Percentiles rank a stretch among this genome's conserved stretches.
Evolutionary conservation across 1,140 invertebrate species (phyloP).

Genomic region (Zaprionus davidi): DNA sequence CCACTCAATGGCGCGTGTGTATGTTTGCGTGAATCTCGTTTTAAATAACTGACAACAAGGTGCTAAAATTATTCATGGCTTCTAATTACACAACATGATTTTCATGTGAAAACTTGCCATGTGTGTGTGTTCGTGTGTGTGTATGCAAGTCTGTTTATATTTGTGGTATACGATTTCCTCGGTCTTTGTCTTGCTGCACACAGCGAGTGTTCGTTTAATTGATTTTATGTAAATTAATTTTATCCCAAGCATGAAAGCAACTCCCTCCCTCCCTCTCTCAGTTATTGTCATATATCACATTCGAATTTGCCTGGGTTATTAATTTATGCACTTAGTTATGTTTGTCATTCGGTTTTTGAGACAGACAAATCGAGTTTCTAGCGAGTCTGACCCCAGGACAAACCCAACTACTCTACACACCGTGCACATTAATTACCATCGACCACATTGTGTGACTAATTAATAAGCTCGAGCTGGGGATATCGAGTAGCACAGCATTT

Average conservation of each 20-base stretch:
- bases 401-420: neutral
- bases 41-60: constrained; percentile 77
- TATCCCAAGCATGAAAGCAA: constrained; percentile 13
- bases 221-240: constrained; percentile 80
- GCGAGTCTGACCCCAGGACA: constrained; percentile 6
- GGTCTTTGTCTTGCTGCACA: constrained; percentile 26
- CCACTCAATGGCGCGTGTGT: constrained; percentile 41
- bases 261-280: neutral
- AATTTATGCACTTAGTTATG: constrained; percentile 72
- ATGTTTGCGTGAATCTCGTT: constrained; percentile 49
- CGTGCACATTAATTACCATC: constrained; percentile 62
- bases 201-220: constrained; percentile 65
- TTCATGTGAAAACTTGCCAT: constrained; percentile 65
- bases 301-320: constrained; percentile 53
- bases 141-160: constrained; percentile 13
- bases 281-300: constrained; percentile 33
- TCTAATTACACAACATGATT: constrained; percentile 80
- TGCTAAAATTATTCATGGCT: constrained; percentile 79
- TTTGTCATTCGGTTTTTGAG: constrained; percentile 51
- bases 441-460: constrained; percentile 55
- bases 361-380: constrained; percentile 42
- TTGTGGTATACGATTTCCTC: constrained; percentile 13
- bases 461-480: constrained; percentile 9
- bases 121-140: constrained; percentile 13
- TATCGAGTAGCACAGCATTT: neutral